Conservation (phyloP, 2,888 invertebrate species). For the Melanotus villosus region DNA sequence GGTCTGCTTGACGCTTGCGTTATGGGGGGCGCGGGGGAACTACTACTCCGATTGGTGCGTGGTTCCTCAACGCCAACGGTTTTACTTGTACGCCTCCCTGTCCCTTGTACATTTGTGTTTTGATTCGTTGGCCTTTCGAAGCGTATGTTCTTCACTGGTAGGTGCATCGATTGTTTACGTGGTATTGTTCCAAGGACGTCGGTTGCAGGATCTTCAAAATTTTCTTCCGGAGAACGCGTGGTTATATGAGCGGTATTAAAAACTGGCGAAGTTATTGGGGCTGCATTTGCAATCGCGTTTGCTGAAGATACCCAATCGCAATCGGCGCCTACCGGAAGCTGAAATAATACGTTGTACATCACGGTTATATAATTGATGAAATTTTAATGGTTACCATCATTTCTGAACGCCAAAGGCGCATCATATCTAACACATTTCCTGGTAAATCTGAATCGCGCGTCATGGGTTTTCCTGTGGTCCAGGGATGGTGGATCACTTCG, state of each 20-base stretch:
- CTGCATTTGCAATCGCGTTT: conserved; percentile 23
- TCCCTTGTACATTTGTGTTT: background rate
- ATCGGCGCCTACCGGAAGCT: conserved; percentile 44
- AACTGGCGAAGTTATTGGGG: background rate
- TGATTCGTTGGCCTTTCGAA: conserved; percentile 18
- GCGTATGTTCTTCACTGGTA: conserved; percentile 38
- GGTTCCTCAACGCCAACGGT: background rate
- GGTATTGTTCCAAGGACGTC: background rate
- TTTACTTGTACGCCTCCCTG: background rate
- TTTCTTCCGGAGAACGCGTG: background rate
- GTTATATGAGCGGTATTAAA: background rate
- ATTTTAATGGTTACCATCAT: conserved; percentile 57
- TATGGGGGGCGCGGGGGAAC: background rate
- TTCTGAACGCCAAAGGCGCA: conserved; percentile 66
- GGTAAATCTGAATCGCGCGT: conserved; percentile 51
- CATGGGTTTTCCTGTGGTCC: conserved; percentile 60
- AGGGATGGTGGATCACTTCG: conserved; percentile 70
- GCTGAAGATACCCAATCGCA: conserved; percentile 46
- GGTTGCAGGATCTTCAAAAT: background rate
- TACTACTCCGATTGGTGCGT: background rate
- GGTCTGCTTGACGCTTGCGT: background rate
- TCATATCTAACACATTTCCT: conserved; percentile 67
- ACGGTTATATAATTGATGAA: background rate
- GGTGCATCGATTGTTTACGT: conserved; percentile 36
- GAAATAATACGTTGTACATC: conserved; percentile 29